Percentiles rank a stretch among this genome's conserved stretches.
Evolutionary conservation across 1,140 invertebrate genomes (phyloP).

Genomic region (Mercenaria mercenaria): DNA sequence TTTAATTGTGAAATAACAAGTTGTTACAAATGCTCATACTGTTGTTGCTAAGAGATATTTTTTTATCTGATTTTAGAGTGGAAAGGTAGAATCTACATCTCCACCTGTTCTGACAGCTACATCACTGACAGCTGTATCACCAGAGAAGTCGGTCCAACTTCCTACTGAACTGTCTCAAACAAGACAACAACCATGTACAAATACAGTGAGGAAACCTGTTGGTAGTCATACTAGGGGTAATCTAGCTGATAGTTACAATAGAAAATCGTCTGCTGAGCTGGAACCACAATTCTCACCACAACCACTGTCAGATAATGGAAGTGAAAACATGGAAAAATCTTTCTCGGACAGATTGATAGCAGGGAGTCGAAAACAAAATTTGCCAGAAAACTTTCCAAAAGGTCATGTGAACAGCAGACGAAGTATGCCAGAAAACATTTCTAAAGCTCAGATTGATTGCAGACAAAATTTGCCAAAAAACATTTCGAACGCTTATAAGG

Average conservation of each 20-base stretch:
- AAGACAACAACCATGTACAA: background rate
- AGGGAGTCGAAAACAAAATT: background rate
- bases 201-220: background rate
- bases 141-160: background rate
- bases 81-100: background rate
- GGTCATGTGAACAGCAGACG: no score
- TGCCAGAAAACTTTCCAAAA: background rate
- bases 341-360: background rate
- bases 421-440: no score
- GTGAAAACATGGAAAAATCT: no score
- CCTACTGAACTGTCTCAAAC: background rate
- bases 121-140: background rate
- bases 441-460: no score
- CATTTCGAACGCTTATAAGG: no score
- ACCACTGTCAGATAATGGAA: background rate
- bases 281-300: background rate
- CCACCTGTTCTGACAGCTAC: constrained; percentile 20
- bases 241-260: background rate
- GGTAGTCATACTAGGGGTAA: no score
- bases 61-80: background rate
- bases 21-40: no score
- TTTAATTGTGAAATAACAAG: no score
- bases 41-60: no score
- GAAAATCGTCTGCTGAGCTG: background rate
- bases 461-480: no score